Percentiles rank a stretch among this genome's conserved stretches.
Conservation (phyloP, 2,113 vertebrate genomes). For the Eulemur macaco region DNA sequence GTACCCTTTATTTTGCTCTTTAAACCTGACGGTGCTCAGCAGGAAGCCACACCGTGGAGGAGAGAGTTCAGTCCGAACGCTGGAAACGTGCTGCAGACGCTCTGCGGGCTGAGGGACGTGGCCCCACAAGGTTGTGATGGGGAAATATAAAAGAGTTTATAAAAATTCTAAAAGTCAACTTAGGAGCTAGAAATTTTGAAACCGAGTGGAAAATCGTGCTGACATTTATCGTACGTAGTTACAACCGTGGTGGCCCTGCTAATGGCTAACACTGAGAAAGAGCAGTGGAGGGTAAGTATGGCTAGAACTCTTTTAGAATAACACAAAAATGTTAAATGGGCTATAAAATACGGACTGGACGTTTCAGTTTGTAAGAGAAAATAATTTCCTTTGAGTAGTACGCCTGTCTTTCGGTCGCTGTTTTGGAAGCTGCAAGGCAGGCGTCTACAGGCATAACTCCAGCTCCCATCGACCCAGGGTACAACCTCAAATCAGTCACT, state of each 20-base stretch:
- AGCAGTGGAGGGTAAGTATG: neutral
- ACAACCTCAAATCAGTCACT: neutral
- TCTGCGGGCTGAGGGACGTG: neutral
- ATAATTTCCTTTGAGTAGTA: constrained; percentile 35
- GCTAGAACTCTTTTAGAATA: constrained; percentile 9
- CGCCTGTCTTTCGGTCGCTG: rapidly evolving
- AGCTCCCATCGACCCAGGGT: neutral
- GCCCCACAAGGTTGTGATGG: neutral
- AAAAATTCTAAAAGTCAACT: constrained; percentile 33
- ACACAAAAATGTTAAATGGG: constrained; percentile 56
- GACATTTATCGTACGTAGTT: constrained; percentile 9
- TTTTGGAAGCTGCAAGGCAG: neutral
- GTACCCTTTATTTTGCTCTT: constrained; percentile 57
- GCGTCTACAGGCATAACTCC: neutral
- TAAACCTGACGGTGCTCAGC: constrained; percentile 37
- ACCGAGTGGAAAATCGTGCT: neutral
- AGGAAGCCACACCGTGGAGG: constrained; percentile 53
- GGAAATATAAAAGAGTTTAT: neutral
- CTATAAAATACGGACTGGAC: constrained; percentile 29
- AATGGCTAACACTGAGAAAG: neutral
- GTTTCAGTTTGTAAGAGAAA: constrained; percentile 22
- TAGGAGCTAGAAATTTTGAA: constrained; percentile 27
- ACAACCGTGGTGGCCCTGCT: neutral
- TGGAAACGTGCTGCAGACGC: neutral
- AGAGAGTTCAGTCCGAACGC: neutral